These are phyloP conservation scores for Amphipyra berbera DNA, from an alignment of 2,888 invertebrate genomes.

Conservation along the genomic window DNA sequence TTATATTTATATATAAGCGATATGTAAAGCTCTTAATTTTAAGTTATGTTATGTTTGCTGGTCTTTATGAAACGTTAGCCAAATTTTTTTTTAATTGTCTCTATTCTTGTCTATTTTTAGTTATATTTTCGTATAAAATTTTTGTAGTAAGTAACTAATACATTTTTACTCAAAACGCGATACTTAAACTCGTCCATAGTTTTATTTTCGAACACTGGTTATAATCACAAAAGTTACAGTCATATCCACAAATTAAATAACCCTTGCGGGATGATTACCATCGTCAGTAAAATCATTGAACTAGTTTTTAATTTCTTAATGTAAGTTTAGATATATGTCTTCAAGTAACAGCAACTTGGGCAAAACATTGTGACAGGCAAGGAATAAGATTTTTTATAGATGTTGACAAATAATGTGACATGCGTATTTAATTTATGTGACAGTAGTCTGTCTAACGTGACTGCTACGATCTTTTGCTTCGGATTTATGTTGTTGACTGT, in stretches of 20 bases:
- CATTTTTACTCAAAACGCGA: slow-evolving; percentile 38
- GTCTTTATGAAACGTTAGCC: slow-evolving; percentile 48
- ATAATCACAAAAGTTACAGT: slow-evolving; percentile 25
- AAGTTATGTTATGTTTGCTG: slow-evolving; percentile 55
- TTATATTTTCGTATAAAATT: slow-evolving; percentile 25
- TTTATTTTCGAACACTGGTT: slow-evolving; percentile 13
- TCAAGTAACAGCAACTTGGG: slow-evolving; percentile 47
- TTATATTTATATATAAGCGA: slow-evolving; percentile 28
- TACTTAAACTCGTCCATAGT: slow-evolving; percentile 41
- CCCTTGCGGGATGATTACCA: slow-evolving; percentile 12
- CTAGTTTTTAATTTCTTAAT: slow-evolving; percentile 54
- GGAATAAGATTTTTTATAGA: slow-evolving; percentile 19
- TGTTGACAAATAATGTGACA: slow-evolving; percentile 7
- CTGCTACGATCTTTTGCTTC: slow-evolving; percentile 67
- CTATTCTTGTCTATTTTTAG: slow-evolving; percentile 33
- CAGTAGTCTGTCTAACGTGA: slow-evolving; percentile 22
- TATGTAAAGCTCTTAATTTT: slow-evolving; percentile 32
- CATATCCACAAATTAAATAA: slow-evolving; percentile 18
- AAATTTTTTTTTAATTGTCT: slow-evolving; percentile 40
- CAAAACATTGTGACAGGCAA: slow-evolving; percentile 62
- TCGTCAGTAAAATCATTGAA: slow-evolving; percentile 37
- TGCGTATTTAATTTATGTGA: neutral
- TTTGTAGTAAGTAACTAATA: slow-evolving; percentile 26
- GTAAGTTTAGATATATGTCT: slow-evolving; percentile 61
- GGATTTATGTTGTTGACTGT: slow-evolving; percentile 61